Evolutionary conservation across 2,113 vertebrate genomes (phyloP), one percentile per base, ranked within the genome.

Genomic region (Bubo blakistoni): DNA sequence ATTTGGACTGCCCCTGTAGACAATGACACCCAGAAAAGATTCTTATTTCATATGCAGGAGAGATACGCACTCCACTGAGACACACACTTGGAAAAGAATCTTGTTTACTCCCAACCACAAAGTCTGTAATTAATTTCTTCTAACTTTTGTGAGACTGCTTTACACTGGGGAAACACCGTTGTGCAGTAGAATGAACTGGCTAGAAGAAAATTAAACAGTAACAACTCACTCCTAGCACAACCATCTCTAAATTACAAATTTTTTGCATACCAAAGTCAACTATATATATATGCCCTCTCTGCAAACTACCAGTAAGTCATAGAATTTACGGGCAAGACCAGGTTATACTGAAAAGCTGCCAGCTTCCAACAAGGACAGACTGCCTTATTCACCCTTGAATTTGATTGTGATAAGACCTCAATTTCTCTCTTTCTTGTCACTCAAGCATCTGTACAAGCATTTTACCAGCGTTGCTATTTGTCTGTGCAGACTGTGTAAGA

Each of bases 81-180:
- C 42, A 62, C 29, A 52, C 16, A 42, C 47, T 44, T 18, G 54
- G 62, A 90, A 94, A 93, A 86, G 57, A 94, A 85, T 54, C 54
- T 70, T 96, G 85, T 93, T 94, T 96, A 96, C 52, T 83, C 47
- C 73, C 73, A 81, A 40, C 8, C 86, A 86, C 63, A 73, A 49
- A 97, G 86, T 17, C 47, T 14, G 5, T 51, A 92, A 96, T 92
- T 87, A 90, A 94, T 95, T 89, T 91, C 51, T 90, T 87, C 77
- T 83, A 73, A 77, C 79, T 96, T 95, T 22, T 0, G 0, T 34
- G 40, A 92, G 65, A 66, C 77, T 79, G 47, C 19, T 63, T 84
- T 78, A 70, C 80, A 65, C 40, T 1, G 1, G 27, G 44, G 83
- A 95, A 91, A 52, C 47, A 59, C 67, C 44, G 47, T 6, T 81